These are phyloP conservation scores for Lampris megalopsis DNA, from an alignment of 2,113 vertebrate species.

Conservation along the genomic window DNA sequence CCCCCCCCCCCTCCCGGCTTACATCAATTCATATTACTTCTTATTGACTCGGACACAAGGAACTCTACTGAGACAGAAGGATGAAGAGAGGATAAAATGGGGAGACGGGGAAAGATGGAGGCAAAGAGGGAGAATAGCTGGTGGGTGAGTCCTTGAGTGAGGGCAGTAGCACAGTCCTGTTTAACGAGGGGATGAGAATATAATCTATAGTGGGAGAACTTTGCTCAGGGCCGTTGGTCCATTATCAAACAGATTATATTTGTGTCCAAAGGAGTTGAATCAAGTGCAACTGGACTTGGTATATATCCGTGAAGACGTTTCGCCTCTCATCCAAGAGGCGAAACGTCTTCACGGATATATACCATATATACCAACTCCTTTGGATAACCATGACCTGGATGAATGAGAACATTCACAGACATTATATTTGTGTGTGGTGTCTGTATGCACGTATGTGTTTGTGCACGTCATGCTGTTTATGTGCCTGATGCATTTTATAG, in stretches of 20 bases:
- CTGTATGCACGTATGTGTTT: not conserved
- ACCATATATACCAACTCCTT: no score
- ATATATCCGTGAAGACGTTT: no score
- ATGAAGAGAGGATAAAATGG: not conserved
- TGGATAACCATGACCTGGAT: no score
- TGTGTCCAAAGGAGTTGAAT: no score
- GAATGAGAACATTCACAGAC: no score
- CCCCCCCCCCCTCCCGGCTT: not conserved
- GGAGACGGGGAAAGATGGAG: not conserved
- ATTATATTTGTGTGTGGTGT: not conserved
- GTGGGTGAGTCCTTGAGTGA: constrained; percentile 10
- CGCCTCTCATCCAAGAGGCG: no score
- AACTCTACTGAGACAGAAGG: constrained; percentile 5
- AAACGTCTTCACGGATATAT: no score
- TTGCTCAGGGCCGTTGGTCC: not conserved
- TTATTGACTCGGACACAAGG: constrained; percentile 18
- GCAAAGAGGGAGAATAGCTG: constrained; percentile 9
- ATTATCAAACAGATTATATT: not conserved
- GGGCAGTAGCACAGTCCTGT: not conserved
- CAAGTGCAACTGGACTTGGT: no score
- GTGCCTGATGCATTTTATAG: not conserved
- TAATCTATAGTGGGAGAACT: not conserved
- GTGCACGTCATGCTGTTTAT: not conserved
- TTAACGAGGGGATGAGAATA: constrained; percentile 4
- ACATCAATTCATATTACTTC: constrained; percentile 24